Evolutionary conservation across 2,888 invertebrate genomes (phyloP), one percentile per base, ranked within the genome.

Genomic region (Philaethria dido): DNA sequence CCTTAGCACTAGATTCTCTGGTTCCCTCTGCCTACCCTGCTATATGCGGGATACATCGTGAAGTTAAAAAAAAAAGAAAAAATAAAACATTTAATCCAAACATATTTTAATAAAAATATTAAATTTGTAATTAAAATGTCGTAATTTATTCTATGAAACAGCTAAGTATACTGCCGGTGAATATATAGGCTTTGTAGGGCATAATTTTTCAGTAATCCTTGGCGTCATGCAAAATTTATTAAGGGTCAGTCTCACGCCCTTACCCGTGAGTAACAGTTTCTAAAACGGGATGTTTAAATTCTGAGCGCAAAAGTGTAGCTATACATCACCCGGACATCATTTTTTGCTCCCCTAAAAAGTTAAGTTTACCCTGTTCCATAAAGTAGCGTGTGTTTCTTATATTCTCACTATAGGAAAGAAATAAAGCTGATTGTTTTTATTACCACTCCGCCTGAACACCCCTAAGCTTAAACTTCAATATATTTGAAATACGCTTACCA

Each of bases 381-480:
- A 74, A 80, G 80, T 82, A 82, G 66, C 68, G 70, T 64, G 73
- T 92, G 91, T 86, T 89, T 88, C 89, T 88, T 91, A 89, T 91
- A 85, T 89, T 85, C 81, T 78, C 77, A 70, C 76, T 74, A 75
- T 75, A 72, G 74, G 72, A 73, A 77, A 76, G 78, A 80, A 82
- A 82, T 79, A 84, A 78, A 88, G 81, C 84, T 86, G 86, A 90
- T 89, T 91, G 89, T 89, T 91, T 91, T 92, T 90, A 89, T 89
- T 79, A 85, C 80, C 76, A 70, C 72, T 73, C 74, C 70, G 75
- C 77, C 73, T 79, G 76, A 78, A 77, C 77, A 73, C 71, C 74
- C 74, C 71, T 71, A 74, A 75, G 76, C 81, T 82, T 78, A 80
- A 86, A 86, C 87, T 89, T 83, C 78, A 82, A 85, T 85, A 83